Percentiles rank a stretch among this genome's conserved stretches.
These are phyloP conservation scores for Noturus placidus DNA, from an alignment of 2,113 vertebrate species.

Conservation along the genomic window DNA sequence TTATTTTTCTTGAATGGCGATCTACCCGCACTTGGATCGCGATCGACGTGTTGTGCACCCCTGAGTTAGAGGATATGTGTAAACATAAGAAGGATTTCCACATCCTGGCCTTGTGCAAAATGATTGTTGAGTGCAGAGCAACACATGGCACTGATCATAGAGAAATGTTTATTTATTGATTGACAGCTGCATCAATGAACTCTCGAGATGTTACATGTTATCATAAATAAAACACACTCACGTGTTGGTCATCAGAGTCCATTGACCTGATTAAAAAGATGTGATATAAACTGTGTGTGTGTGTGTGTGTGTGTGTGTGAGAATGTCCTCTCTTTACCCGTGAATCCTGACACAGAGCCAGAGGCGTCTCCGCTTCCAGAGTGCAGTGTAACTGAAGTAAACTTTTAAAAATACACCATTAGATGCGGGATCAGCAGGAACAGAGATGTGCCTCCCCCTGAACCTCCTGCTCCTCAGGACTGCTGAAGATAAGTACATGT, in stretches of 20 bases:
- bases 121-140: not conserved
- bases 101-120: not conserved
- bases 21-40: no score
- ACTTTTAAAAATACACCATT: slow-evolving; percentile 17
- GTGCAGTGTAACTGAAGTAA: not conserved
- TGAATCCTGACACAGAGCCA: not conserved
- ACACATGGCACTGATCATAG: not conserved
- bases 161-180: not conserved
- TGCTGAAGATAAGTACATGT: not conserved
- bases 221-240: not conserved
- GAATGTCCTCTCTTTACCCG: not conserved
- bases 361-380: not conserved
- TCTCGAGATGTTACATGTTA: not conserved
- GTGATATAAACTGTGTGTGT: not conserved
- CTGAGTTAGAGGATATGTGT: no score
- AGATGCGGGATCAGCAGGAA: not conserved
- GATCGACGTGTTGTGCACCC: no score
- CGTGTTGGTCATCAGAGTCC: not conserved
- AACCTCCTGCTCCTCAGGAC: not conserved
- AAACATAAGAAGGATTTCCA: not conserved
- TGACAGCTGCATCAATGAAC: not conserved
- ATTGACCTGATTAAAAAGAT: not conserved
- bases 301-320: not conserved
- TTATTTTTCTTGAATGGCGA: no score
- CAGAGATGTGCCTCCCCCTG: not conserved